Evolutionary conservation across 2,797 vertebrate genomes (phyloP).

Genomic region (Hoplostethus atlanticus): DNA sequence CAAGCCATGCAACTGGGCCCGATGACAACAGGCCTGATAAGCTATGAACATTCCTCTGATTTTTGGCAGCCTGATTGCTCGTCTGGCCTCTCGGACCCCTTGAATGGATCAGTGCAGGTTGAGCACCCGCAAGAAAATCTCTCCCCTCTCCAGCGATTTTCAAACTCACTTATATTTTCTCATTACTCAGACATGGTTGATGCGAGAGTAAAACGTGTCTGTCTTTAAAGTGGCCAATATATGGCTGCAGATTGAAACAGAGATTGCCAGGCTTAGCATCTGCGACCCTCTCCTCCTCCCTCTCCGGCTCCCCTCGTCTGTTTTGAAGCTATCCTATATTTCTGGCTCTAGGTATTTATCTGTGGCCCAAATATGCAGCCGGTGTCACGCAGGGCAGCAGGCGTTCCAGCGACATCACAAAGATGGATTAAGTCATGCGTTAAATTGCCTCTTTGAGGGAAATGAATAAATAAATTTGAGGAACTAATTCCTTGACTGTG

Average conservation of each 20-base stretch:
- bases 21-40: slow-evolving; percentile 64
- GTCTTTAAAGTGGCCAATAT: slow-evolving; percentile 78
- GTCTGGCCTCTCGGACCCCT: slow-evolving; percentile 62
- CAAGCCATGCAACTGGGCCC: slow-evolving; percentile 43
- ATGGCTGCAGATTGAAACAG: slow-evolving; percentile 76
- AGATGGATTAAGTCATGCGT: slow-evolving; percentile 86
- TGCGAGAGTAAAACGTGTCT: slow-evolving; percentile 57
- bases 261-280: slow-evolving; percentile 80
- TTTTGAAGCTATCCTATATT: slow-evolving; percentile 64
- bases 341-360: slow-evolving; percentile 74
- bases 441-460: slow-evolving; percentile 87
- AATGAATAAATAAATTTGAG: slow-evolving; percentile 87
- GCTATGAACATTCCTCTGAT: slow-evolving; percentile 64
- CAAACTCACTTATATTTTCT: slow-evolving; percentile 68
- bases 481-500: slow-evolving; percentile 83
- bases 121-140: slow-evolving; percentile 70
- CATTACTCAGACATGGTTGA: slow-evolving; percentile 57
- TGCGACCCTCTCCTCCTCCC: slow-evolving; percentile 56
- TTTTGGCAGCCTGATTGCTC: slow-evolving; percentile 64
- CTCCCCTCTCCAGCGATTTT: slow-evolving; percentile 47
- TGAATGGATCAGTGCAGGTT: slow-evolving; percentile 75
- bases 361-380: slow-evolving; percentile 68
- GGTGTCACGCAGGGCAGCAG: slow-evolving; percentile 71
- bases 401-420: slow-evolving; percentile 78
- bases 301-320: slow-evolving; percentile 52